Percentiles rank a stretch among this genome's conserved stretches.
phyloP scores from a whole-genome alignment of 2,888 invertebrate genomes.

The Caenorhabditis japonica region DNA sequence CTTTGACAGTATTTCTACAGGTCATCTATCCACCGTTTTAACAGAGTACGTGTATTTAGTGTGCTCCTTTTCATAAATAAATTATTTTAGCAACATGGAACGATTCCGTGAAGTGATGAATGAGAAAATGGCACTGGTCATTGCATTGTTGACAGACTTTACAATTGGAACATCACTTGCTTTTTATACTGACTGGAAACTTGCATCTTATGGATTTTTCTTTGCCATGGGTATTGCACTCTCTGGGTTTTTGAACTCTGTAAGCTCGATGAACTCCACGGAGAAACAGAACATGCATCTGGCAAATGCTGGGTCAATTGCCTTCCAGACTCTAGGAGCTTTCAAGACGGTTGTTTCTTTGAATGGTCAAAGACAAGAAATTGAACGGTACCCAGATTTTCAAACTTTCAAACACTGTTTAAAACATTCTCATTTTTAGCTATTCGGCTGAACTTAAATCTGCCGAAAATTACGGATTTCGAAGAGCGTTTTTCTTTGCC shows the following conservation, averaged over 20 bases:
- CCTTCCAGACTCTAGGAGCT: conserved; percentile 31
- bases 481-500: conserved; percentile 72
- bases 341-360: conserved; percentile 42
- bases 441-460: conserved; percentile 63
- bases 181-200: conserved; percentile 68
- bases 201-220: conserved; percentile 73
- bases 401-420: too few species aligned
- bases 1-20: conserved; percentile 79
- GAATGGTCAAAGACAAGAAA: conserved; percentile 42
- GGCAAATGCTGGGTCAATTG: conserved; percentile 45
- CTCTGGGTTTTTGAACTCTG: conserved; percentile 68
- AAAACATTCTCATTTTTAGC: too few species aligned
- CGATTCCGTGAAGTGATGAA: conserved; percentile 71
- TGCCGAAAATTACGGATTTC: conserved; percentile 62
- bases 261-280: conserved; percentile 34
- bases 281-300: conserved; percentile 36
- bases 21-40: conserved; percentile 79
- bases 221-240: conserved; percentile 72
- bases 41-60: conserved; percentile 78
- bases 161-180: conserved; percentile 52
- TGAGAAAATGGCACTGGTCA: conserved; percentile 68
- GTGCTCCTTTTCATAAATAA: not conserved
- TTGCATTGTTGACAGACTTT: conserved; percentile 61
- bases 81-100: conserved; percentile 68
- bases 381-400: too few species aligned